Evolutionary conservation across 2,113 vertebrate genomes (phyloP).

Genomic region (Okapia johnstoni): DNA sequence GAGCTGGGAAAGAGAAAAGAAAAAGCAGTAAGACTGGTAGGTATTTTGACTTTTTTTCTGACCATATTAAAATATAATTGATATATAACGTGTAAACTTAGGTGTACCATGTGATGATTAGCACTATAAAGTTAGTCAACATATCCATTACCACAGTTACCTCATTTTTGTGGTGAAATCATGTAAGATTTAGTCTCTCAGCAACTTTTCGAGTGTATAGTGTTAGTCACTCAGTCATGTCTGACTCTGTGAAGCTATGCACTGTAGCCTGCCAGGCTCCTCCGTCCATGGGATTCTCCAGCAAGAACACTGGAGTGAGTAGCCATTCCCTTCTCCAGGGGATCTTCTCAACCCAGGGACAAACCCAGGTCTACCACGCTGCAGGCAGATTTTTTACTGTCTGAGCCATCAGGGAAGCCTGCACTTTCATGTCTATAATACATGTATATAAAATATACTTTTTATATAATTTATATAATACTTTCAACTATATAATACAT

Average conservation of each 20-base stretch:
- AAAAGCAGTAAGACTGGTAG: no score
- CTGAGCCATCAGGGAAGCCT: neutral
- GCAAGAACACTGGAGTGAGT: neutral
- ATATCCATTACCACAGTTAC: neutral
- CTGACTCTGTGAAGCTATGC: neutral
- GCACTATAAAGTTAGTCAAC: neutral
- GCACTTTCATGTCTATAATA: neutral
- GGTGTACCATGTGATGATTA: neutral
- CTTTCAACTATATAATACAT: neutral
- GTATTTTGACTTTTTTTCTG: neutral
- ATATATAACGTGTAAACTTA: neutral
- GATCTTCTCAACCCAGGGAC: neutral
- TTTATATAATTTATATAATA: neutral
- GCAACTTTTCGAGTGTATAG: neutral
- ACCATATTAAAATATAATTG: neutral
- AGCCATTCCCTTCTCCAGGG: neutral
- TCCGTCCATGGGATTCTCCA: neutral
- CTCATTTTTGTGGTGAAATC: neutral
- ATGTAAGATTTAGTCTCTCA: neutral
- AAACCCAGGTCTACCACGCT: rapidly evolving
- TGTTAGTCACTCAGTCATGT: neutral
- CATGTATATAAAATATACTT: neutral
- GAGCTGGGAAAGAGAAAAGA: neutral
- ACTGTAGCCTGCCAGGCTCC: neutral
- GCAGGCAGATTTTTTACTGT: neutral